phyloP scores from a whole-genome alignment of 2,113 vertebrate species.

The Helogale parvula region DNA sequence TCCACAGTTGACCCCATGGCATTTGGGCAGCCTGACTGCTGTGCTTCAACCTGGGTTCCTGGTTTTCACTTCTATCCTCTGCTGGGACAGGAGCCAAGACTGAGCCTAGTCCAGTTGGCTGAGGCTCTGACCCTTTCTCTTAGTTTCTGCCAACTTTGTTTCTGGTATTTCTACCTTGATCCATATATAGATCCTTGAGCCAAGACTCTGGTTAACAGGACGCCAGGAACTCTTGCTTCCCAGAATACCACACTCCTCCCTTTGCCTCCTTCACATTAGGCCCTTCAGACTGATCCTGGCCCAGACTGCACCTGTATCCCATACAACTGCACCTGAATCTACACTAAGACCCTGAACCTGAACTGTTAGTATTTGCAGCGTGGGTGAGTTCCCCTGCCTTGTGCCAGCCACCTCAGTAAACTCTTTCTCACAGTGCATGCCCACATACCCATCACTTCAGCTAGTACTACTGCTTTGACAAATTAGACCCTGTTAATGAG shows the following conservation, averaged over 20 bases:
- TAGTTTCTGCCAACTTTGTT: constrained; percentile 51
- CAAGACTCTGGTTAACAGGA: constrained; percentile 15
- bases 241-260: not conserved
- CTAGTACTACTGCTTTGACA: constrained; percentile 8
- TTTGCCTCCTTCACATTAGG: not conserved
- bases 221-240: constrained; percentile 21
- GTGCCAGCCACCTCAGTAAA: constrained; percentile 16
- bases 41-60: not conserved
- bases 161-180: constrained; percentile 43
- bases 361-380: not conserved
- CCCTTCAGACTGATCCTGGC: not conserved
- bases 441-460: constrained; percentile 28
- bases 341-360: not conserved
- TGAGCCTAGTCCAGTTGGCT: constrained; percentile 43
- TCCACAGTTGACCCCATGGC: not conserved
- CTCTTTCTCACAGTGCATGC: not conserved
- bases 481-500: constrained; percentile 46
- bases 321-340: not conserved
- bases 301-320: not conserved
- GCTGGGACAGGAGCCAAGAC: not conserved
- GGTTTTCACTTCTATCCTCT: constrained; percentile 17
- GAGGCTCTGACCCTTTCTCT: constrained; percentile 8
- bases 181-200: not conserved
- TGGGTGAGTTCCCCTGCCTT: not conserved
- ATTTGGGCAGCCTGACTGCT: not conserved